phyloP scores from a whole-genome alignment of 2,797 vertebrate genomes.

The Zalophus californianus region DNA sequence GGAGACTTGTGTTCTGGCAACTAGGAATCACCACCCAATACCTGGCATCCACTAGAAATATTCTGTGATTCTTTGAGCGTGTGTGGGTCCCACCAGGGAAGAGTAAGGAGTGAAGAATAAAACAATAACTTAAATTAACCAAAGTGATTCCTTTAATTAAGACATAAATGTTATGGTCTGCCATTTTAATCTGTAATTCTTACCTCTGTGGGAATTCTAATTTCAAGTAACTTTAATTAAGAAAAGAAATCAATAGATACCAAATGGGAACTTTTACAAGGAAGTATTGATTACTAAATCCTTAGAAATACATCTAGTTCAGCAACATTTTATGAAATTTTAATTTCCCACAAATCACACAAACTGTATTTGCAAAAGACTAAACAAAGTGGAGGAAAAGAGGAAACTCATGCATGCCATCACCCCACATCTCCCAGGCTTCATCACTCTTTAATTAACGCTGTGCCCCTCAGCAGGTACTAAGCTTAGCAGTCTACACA shows the following conservation, averaged over 20 bases:
- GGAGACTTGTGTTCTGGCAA: background rate
- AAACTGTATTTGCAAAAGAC: background rate
- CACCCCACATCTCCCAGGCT: no score
- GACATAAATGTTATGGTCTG: constrained; percentile 55
- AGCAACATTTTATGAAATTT: constrained; percentile 62
- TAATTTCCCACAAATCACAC: background rate
- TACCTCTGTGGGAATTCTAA: constrained; percentile 48
- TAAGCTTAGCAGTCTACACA: background rate
- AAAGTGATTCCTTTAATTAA: constrained; percentile 58
- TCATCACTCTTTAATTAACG: background rate
- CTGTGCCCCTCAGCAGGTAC: background rate
- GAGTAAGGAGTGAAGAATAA: background rate
- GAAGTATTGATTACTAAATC: constrained; percentile 40
- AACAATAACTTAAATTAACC: constrained; percentile 39
- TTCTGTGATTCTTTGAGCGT: background rate
- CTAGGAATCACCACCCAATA: background rate
- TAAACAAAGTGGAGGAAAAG: background rate
- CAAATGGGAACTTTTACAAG: constrained; percentile 67
- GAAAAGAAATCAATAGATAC: constrained; percentile 70
- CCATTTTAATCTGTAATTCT: constrained; percentile 69
- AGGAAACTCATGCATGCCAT: background rate
- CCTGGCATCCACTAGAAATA: background rate
- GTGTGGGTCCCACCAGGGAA: background rate
- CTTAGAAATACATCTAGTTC: constrained; percentile 64
- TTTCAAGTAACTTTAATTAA: constrained; percentile 74